Base-by-base conservation (phyloP, 30 jellyfish, hydroid and myxozoan species). In the Sanderia malayensis region DNA sequence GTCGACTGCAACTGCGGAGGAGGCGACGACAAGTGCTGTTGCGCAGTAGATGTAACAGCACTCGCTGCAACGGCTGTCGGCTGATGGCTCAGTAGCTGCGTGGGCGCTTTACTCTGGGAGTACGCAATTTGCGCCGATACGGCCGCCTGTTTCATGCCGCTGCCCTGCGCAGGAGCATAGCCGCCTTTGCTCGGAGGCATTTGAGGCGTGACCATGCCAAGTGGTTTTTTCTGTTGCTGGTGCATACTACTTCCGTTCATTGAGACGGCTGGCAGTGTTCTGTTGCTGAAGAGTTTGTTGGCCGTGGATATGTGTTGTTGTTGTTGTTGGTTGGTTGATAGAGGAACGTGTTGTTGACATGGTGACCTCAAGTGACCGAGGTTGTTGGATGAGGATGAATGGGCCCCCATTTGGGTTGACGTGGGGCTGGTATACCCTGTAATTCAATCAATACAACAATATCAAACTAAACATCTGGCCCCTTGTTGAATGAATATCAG, bases 181-280 rank as follows among this genome's bases (percentile, higher is more conserved):
- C 53, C 59, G 80, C 11, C 24, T 49, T 49, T 49, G 24, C 24
- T 49, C 24, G 86, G 86, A 37, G 45, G 28, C 87, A 63, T 30
- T 30, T 76, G 87, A 0, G 87, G 87, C 27, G 87, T 58, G 30
- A 76, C 87, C 87, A 76, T 64, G 46, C 80, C 87, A 31, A 76
- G 53, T 24, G 87, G 80, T 60, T 62, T 76, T 37, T 68, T 68
- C 30, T 62, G 64, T 24, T 49, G 64, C 25, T 49, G 64, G 27
- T 4, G 8, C 25, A 2, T 49, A 37, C 10, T 37, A 37, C 52
- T 37, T 37, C 52, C 52, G 13, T 4, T 37, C 6, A 37, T 13
- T 37, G 52, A 37, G 10, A 13, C 6, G 10, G 13, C 52, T 4
- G 52, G 52, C 6, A 37, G 52, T 37, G 52, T 4, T 37, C 45